Percentiles rank a stretch among this genome's conserved stretches.
phyloP scores from a whole-genome alignment of 2,888 invertebrate genomes.

The Synanthedon formicaeformis region DNA sequence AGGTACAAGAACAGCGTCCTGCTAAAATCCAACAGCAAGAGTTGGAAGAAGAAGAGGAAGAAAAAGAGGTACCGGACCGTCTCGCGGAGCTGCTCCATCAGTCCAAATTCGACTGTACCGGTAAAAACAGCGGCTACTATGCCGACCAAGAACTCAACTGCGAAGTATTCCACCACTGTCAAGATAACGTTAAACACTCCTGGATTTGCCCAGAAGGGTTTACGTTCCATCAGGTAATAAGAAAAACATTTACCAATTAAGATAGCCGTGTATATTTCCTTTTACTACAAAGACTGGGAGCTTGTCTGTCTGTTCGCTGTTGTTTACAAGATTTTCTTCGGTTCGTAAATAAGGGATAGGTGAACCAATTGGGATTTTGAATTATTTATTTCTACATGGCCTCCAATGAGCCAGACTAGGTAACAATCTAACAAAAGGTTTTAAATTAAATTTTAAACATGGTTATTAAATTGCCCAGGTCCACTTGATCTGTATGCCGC shows the following conservation, averaged over 20 bases:
- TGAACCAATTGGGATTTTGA: no score
- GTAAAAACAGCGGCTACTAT: constrained; percentile 89
- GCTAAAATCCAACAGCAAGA: constrained; percentile 37
- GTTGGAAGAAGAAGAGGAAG: constrained; percentile 69
- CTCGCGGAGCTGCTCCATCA: constrained; percentile 82
- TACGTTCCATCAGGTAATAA: constrained; percentile 81
- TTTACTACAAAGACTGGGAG: no score
- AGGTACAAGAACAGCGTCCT: constrained; percentile 41
- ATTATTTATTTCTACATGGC: no score
- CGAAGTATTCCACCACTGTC: constrained; percentile 94
- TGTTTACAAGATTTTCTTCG: no score
- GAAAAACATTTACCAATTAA: no score
- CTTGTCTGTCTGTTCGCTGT: no score
- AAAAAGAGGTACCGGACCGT: constrained; percentile 88
- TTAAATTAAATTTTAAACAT: neutral
- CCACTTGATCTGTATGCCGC: constrained; percentile 93
- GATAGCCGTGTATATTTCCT: no score
- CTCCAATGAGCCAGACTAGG: no score
- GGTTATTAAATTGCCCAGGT: constrained; percentile 67
- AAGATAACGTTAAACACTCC: constrained; percentile 89
- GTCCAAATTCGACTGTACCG: constrained; percentile 85
- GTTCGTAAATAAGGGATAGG: no score
- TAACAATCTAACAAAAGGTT: no score
- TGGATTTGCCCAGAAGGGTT: constrained; percentile 95
- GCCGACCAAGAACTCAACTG: constrained; percentile 90